Base-by-base conservation (phyloP, 2,797 vertebrate genomes). In the Mycteria americana region DNA sequence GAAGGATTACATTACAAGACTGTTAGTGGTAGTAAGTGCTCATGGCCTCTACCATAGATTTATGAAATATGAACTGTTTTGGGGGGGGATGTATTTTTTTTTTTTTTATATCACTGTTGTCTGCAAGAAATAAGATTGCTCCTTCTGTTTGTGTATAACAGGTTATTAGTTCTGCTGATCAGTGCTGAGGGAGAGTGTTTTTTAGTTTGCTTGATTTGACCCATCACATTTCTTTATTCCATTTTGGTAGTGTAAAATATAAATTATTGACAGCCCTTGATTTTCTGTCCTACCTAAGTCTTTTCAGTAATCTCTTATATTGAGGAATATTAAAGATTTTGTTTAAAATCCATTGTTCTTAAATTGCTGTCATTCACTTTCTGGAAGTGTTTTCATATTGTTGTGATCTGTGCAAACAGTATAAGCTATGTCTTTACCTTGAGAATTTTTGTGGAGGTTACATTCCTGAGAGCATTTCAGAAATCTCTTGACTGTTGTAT, bases 401-500 rank as follows among this genome's bases (percentile, higher is more conserved):
- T 62, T 85, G 17, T 79, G 68, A 63, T 94, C 57, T 87, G 33
- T 80, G 56, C 25, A 78, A 83, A 70, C 13, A 51, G 11, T 39
- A 10, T 31, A 67, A 81, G 13, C 23, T 72, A 5, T 65, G n/a
- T 63, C 45, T 89, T 95, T 63, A 84, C 23, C 50, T 68, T 63
- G 41, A 78, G 68, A 76, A 77, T 79, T 85, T 92, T 53, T 88
- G 39, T 75, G 45, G 30, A 92, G 56, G 77, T 76, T 93, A 35
- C 37, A 25, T 62, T 79, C 62, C 65, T 81, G 54, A 91, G 84
- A 96, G 74, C 43, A 27, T 89, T 51, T 90, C 73, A 94, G 91
- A 68, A 91, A 56, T 75, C 78, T 96, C 92, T 97, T 94, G 80
- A 77, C 87, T 91, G 54, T 76, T 84, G 33, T 79, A 57, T 72